Evolutionary conservation across 2,888 invertebrate genomes (phyloP).

Genomic region (Drosophila subsilvestris): DNA sequence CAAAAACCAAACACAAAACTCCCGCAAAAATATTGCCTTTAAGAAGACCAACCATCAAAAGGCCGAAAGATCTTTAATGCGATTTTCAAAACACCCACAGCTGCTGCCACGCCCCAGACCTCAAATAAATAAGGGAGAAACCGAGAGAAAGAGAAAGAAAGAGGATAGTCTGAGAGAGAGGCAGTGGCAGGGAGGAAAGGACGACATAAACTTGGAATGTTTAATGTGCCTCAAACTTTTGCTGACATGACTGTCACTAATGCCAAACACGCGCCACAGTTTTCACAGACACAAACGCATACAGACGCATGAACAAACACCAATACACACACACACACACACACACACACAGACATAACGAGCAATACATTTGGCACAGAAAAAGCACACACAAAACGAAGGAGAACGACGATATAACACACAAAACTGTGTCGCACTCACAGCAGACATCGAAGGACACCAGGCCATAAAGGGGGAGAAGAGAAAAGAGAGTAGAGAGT

Average conservation of each 20-base stretch:
- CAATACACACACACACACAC: slow-evolving; percentile 41
- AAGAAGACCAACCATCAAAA: neutral
- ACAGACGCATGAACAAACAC: slow-evolving; percentile 45
- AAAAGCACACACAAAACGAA: slow-evolving; percentile 9
- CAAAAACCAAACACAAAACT: neutral
- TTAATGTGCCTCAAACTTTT: slow-evolving; percentile 79
- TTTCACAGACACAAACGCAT: slow-evolving; percentile 66
- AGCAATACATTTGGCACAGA: slow-evolving; percentile 51
- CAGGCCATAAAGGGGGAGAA: neutral
- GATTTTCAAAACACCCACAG: neutral
- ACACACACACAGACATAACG: slow-evolving; percentile 49
- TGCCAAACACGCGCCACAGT: slow-evolving; percentile 80
- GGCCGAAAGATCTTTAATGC: neutral
- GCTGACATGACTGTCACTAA: slow-evolving; percentile 81
- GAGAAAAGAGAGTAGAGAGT: slow-evolving; percentile 15
- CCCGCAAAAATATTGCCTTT: neutral
- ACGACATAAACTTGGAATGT: slow-evolving; percentile 77
- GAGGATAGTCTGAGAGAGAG: neutral
- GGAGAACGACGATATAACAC: slow-evolving; percentile 20
- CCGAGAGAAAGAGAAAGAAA: neutral
- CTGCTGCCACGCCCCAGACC: neutral
- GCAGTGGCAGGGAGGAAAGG: slow-evolving; percentile 12
- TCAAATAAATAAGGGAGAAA: neutral
- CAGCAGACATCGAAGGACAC: slow-evolving; percentile 50
- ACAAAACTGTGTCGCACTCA: slow-evolving; percentile 71